Conservation (phyloP, 2,797 vertebrate species). For the Heteromormyrus szaboi region DNA sequence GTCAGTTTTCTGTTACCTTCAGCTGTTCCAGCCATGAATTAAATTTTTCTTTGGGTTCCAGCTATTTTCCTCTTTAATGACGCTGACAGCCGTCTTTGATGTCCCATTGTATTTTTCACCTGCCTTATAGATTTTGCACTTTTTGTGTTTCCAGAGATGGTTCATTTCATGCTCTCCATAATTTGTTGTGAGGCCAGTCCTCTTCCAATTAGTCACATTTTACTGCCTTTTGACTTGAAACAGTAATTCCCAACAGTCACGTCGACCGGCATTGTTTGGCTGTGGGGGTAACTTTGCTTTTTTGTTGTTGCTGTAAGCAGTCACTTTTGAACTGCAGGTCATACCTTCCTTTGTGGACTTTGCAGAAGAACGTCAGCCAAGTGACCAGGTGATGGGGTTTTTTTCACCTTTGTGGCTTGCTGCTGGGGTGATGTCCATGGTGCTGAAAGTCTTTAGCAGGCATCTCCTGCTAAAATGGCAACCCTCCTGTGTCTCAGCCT, state of each 20-base stretch:
- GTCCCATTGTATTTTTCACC: neutral
- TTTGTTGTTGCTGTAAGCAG: neutral
- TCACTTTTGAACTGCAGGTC: neutral
- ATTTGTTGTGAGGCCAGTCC: no score
- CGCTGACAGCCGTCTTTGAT: neutral
- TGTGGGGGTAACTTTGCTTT: neutral
- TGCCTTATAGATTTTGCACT: neutral
- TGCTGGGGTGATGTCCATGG: conserved; percentile 3
- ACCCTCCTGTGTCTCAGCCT: neutral
- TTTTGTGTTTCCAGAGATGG: neutral
- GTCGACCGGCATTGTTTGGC: neutral
- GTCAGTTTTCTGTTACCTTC: neutral
- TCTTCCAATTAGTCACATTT: neutral
- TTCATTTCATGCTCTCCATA: no score
- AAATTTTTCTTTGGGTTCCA: neutral
- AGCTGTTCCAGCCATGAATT: neutral
- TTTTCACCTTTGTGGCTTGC: neutral
- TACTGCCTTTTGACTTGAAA: neutral
- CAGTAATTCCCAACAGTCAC: neutral
- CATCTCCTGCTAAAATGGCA: neutral
- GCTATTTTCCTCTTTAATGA: neutral
- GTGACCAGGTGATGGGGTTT: neutral
- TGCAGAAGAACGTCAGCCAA: neutral
- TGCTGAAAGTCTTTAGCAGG: neutral
- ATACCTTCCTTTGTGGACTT: neutral